phyloP scores from a whole-genome alignment of 2,113 vertebrate species.

The Fregetta grallaria region DNA sequence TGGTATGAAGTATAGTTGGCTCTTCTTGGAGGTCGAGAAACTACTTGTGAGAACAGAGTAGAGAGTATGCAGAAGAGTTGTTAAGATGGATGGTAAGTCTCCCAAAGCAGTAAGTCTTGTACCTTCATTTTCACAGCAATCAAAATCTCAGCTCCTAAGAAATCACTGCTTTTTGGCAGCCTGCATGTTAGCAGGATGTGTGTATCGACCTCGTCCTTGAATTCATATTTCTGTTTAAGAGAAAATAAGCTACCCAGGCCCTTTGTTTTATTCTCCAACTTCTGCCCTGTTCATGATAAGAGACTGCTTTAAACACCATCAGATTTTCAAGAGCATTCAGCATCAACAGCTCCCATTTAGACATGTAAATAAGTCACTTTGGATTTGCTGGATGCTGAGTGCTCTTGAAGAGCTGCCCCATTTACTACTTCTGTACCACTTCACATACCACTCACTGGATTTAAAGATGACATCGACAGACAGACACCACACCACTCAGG shows the following conservation, averaged over 20 bases:
- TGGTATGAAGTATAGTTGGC: background rate
- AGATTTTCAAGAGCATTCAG: background rate
- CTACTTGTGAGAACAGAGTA: background rate
- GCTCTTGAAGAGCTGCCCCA: background rate
- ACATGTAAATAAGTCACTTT: background rate
- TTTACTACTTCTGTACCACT: background rate
- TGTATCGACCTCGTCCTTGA: background rate
- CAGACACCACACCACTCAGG: background rate
- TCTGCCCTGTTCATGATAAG: background rate
- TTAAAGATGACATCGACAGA: background rate
- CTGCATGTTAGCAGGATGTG: background rate
- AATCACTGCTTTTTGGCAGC: background rate
- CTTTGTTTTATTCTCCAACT: background rate
- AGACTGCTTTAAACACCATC: background rate
- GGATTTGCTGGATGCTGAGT: background rate
- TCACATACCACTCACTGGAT: background rate
- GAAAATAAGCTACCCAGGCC: background rate
- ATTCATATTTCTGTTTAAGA: background rate
- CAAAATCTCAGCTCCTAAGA: background rate
- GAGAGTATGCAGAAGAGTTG: background rate
- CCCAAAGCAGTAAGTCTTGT: background rate
- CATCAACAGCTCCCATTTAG: background rate
- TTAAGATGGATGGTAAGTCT: background rate
- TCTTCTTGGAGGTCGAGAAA: background rate
- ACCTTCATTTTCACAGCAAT: background rate